Evolutionary conservation across 2,797 vertebrate species (phyloP).

Genomic region (Acestrorhynchus altus): DNA sequence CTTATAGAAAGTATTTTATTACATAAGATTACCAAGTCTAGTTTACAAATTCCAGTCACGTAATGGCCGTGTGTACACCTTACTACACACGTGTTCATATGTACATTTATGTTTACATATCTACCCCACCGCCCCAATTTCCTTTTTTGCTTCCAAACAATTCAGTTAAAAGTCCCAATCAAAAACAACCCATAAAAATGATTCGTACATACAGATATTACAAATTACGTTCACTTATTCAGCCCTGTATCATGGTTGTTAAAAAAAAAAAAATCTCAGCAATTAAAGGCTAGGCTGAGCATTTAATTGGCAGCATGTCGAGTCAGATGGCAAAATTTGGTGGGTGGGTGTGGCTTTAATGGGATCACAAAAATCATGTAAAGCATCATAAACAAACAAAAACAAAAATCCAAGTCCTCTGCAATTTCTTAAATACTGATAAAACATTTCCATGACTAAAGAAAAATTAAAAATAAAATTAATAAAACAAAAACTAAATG

Average conservation of each 20-base stretch:
- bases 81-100: conserved; percentile 88
- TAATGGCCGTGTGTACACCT: conserved; percentile 77
- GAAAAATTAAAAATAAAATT: conserved; percentile 67
- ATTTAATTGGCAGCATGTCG: conserved; percentile 69
- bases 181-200: conserved; percentile 73
- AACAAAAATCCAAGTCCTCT: conserved; percentile 67
- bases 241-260: conserved; percentile 62
- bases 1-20: conserved; percentile 86
- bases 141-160: conserved; percentile 82
- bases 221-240: conserved; percentile 61
- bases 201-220: conserved; percentile 71
- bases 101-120: conserved; percentile 86
- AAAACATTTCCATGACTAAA: conserved; percentile 71
- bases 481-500: conserved; percentile 84
- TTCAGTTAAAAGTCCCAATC: conserved; percentile 67
- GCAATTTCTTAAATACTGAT: conserved; percentile 93
- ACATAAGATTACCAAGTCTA: conserved; percentile 83
- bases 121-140: conserved; percentile 67
- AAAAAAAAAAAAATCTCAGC: conserved; percentile 64
- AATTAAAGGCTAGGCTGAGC: conserved; percentile 59
- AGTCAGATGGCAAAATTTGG: conserved; percentile 71
- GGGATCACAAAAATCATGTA: conserved; percentile 68
- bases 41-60: conserved; percentile 86
- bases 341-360: conserved; percentile 67
- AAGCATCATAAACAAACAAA: conserved; percentile 74